phyloP scores from a whole-genome alignment of 2,797 vertebrate genomes.

The Bovichtus diacanthus region DNA sequence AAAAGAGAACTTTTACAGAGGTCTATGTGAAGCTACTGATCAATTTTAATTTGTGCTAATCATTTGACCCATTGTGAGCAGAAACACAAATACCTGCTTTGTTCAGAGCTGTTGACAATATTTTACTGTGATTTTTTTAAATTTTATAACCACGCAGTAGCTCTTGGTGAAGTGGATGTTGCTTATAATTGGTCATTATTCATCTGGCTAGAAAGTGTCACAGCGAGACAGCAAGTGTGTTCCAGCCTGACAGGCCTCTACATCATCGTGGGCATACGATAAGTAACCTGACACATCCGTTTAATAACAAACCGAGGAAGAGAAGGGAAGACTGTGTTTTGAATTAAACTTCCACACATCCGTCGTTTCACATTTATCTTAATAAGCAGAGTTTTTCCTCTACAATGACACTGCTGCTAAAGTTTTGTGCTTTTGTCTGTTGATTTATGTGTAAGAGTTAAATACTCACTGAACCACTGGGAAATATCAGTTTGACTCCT shows the following conservation, averaged over 20 bases:
- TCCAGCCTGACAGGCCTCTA: not conserved
- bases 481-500: not conserved
- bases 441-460: not conserved
- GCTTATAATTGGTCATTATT: conserved; percentile 14
- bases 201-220: conserved; percentile 1
- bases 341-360: not conserved
- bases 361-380: not conserved
- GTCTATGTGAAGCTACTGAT: conserved; percentile 21
- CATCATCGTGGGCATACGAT: not conserved
- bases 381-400: not conserved
- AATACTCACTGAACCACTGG: not conserved
- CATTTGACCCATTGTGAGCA: not conserved
- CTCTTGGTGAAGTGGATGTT: conserved; percentile 9
- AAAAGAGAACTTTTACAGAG: too few species aligned
- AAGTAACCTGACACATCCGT: not conserved
- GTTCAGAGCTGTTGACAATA: not conserved
- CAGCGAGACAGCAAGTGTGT: not conserved
- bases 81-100: not conserved
- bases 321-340: not conserved
- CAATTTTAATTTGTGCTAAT: not conserved
- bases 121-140: not conserved
- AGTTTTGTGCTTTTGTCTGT: not conserved
- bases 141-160: not conserved
- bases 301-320: not conserved
- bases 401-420: not conserved